Evolutionary conservation across 2,797 vertebrate species (phyloP), one percentile per base, ranked within the genome.

Genomic region (Ambastaia sidthimunki): DNA sequence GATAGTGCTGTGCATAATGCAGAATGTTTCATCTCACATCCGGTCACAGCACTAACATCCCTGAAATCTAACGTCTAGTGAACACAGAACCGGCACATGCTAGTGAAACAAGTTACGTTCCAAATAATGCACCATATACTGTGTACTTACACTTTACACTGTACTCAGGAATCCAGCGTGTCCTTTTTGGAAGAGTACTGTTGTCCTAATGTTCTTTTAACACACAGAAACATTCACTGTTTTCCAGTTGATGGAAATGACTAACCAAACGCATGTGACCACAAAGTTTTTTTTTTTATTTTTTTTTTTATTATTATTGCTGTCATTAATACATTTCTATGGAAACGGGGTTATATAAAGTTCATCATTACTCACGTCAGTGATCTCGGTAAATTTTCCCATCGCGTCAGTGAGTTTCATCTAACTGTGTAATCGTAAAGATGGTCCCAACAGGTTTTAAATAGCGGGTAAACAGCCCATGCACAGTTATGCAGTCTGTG

Each of bases 11-110:
- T 7, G 15, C 19, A 67, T 37, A 57, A 23, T 19, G 44, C 74
- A 79, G 63, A 34, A n/a, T 50, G 31, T 19, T 47, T n/a, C 31
- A 71, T 71, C 71, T 77, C 41, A 47, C 54, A 75, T 81, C 70
- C 66, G 54, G 41, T 52, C 63, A 72, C n/a, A n/a, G 65, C 21
- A 28, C 21, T 62, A 13, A 48, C 12, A 13, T 71, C 34, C 63
- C 62, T 84, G 76, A 71, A 68, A 80, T 86, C 60, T 37, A 23
- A 50, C 50, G 80, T 44, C 73, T 66, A 34, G 11, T 59, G 71
- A 67, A 82, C 55, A 21, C 76, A 67, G 59, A 19, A 47, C 41
- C 31, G 59, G 52, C 52, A 59, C 41, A 41, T 79, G 54, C 15
- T 23, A 21, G 60, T 82, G 54, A 63, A 60, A 34, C 59, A 60